Evolutionary conservation across 2,797 vertebrate genomes (phyloP), one percentile per base, ranked within the genome.

Genomic region (Neosalanx taihuensis): DNA sequence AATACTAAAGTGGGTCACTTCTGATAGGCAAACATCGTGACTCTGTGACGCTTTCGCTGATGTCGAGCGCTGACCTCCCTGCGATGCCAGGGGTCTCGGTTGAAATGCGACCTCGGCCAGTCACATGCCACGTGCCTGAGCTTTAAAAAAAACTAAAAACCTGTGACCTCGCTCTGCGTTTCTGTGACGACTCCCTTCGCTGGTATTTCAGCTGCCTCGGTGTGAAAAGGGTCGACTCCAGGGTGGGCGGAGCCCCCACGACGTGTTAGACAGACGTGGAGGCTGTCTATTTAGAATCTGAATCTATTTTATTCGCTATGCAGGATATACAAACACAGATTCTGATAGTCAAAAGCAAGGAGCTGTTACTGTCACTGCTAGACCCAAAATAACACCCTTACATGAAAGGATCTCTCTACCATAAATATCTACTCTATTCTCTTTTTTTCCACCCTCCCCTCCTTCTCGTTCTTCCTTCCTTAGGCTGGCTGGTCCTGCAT

Each of bases 181-280:
- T 3, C 95, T 93, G 63, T 41, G 13, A 41, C 1, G 95, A 94
- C 75, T 95, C 93, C 2, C 94, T 94, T 0, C 93, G 94, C 61
- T 94, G 41, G 41, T 3, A 46, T 46, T 46, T 46, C 83, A 67
- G 95, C 94, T 0, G 95, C 94, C 85, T 95, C 75, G 71, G 95
- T 95, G 4, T 94, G 94, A 41, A 9, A 46, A 41, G 7, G 9
- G 9, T 41, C 1, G 37, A 41, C 9, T 10, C 9, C 37, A 41
- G 37, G 7, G 37, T 9, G 37, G 37, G 12, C 12, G 37, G 9
- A 6, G 12, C 37, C 10, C 37, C 37, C 37, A 7, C 9, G 37
- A 7, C 7, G 37, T 41, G 37, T 1, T 7, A 35, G 35, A 35
- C 37, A 41, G 37, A 41, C 37, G 10, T 41, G 37, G 37, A 3